Base-by-base conservation (phyloP, 2,888 invertebrate genomes). In the Tachina grossa region DNA sequence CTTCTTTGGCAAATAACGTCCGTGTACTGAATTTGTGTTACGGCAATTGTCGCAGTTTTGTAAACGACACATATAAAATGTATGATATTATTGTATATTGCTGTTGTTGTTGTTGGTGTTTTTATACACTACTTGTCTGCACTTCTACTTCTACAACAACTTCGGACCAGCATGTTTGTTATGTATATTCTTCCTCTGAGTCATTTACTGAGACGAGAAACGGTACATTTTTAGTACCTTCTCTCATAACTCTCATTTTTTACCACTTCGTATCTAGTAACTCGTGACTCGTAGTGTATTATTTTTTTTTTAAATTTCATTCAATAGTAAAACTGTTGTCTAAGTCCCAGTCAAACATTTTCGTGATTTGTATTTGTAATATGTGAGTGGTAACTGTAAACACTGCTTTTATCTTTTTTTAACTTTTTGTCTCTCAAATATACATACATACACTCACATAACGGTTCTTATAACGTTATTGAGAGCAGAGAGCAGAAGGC, bases 1-100 rank as follows among this genome's bases (percentile, higher is more conserved):
- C 88, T 89, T 83, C 81, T 89, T 87, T 89, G 89, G 88, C 91
- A 89, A 91, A 90, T 90, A 89, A 89, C 90, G 89, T 91, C 89
- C 90, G 91, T 91, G 89, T 89, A 91, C 91, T 91, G 91, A 89
- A 90, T 89, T 88, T 88, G 89, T 89, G 88, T 88, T 87, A 88
- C 88, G 87, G 89, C 88, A 89, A 90, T 90, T 91, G 91, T 91
- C 91, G 90, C 90, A 91, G 90, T 91, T 91, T 85, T 85, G 82
- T 91, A 91, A 90, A 89, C 90, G 89, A 88, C 89, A 89, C 84
- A 88, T 88, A 88, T 89, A 86, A 87, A 87, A 85, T 88, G 86
- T 77, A 71, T 61, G 53, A 81, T 65, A 45, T 69, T 61, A 10
- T 41, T 61, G 14, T 14, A 49, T 6, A 13, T 49, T 13, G 14